Conservation (phyloP, 1,140 invertebrate species). For the Sitophilus oryzae region DNA sequence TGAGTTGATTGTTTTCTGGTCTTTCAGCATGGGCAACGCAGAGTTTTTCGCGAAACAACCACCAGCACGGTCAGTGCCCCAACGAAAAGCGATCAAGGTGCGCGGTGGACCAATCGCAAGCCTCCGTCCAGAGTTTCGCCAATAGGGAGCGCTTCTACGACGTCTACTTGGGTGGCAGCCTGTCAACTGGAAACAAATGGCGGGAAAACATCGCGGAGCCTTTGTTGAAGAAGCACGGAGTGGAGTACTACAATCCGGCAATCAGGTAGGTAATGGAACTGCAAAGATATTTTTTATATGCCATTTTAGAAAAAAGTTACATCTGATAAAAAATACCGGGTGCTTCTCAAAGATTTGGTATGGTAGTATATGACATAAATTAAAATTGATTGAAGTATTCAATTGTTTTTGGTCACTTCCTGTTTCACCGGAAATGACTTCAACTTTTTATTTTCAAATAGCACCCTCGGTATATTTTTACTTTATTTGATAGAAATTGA, state of each 20-base stretch:
- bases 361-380: too few relatives aligned
- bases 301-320: too few relatives aligned
- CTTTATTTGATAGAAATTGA: too few relatives aligned
- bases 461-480: too few relatives aligned
- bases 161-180: slow-evolving; percentile 51
- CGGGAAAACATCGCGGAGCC: slow-evolving; percentile 39
- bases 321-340: too few relatives aligned
- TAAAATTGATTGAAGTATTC: too few relatives aligned
- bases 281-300: too few relatives aligned
- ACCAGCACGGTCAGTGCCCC: slow-evolving; percentile 33
- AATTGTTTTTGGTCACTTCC: too few relatives aligned
- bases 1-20: too few relatives aligned
- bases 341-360: too few relatives aligned
- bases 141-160: slow-evolving; percentile 31
- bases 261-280: slow-evolving; percentile 37
- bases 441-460: too few relatives aligned
- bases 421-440: too few relatives aligned
- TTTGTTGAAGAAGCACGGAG: slow-evolving; percentile 43
- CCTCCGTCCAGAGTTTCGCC: not conserved
- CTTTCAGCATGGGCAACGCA: slow-evolving; percentile 38
- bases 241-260: slow-evolving; percentile 51
- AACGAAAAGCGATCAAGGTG: slow-evolving; percentile 19
- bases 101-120: slow-evolving; percentile 2
- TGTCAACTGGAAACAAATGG: slow-evolving; percentile 44
- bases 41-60: slow-evolving; percentile 27